These are phyloP conservation scores for Bradypodion pumilum DNA, from an alignment of 2,797 vertebrate genomes.

Conservation along the genomic window DNA sequence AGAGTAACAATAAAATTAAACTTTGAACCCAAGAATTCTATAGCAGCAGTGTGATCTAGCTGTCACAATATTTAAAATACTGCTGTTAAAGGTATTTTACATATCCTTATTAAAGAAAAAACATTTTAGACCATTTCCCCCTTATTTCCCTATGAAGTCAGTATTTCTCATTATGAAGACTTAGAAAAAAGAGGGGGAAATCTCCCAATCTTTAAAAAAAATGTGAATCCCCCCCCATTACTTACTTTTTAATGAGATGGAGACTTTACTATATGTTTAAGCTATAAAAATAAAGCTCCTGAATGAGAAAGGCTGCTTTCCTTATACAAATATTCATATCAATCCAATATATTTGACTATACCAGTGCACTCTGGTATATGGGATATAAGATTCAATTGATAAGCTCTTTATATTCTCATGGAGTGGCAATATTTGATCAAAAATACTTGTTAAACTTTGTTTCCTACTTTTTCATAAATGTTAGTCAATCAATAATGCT, in stretches of 20 bases:
- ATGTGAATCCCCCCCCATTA: not conserved
- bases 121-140: not conserved
- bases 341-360: not conserved
- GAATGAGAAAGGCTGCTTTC: not conserved
- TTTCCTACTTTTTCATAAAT: not conserved
- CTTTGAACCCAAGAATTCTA: not conserved
- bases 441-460: not conserved
- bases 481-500: no score
- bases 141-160: not conserved
- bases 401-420: not conserved
- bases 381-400: not conserved
- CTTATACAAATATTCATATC: not conserved
- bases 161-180: not conserved
- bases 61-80: not conserved
- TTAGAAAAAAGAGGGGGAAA: not conserved
- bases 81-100: not conserved
- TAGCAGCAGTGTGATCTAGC: not conserved
- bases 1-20: not conserved
- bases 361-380: no score
- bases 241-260: conserved; percentile 5
- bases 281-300: conserved; percentile 30
- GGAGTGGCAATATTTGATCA: not conserved
- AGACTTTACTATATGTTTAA: conserved; percentile 7
- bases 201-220: not conserved
- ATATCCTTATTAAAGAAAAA: not conserved